phyloP scores from a whole-genome alignment of 2,888 invertebrate species.

The Hirtodrosophila trivittata region DNA sequence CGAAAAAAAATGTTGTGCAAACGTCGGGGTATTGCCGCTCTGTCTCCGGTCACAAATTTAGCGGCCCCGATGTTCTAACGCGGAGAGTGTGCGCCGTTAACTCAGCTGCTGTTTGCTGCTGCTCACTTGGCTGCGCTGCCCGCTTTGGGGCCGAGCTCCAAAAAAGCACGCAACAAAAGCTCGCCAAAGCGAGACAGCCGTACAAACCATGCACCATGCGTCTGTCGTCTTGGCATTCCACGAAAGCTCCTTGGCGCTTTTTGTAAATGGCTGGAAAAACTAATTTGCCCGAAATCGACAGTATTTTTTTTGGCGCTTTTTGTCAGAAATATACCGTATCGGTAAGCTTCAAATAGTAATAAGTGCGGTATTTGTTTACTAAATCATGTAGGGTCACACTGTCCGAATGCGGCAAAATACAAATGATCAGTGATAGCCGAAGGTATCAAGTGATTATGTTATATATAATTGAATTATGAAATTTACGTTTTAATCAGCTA shows the following conservation, averaged over 20 bases:
- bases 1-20: conserved; percentile 53
- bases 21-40: conserved; percentile 42
- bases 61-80: conserved; percentile 61
- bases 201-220: conserved; percentile 9
- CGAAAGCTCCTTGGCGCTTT: not conserved
- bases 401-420: not conserved
- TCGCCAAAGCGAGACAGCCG: conserved; percentile 39
- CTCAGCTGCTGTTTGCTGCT: conserved; percentile 59
- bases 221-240: not conserved
- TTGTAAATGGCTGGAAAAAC: not conserved
- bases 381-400: conserved; percentile 6
- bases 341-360: no score
- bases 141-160: conserved; percentile 58
- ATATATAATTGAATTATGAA: no score
- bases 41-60: conserved; percentile 49
- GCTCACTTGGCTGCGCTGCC: conserved; percentile 53
- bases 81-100: conserved; percentile 62
- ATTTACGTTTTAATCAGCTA: conserved; percentile 32
- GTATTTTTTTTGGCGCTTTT: no score
- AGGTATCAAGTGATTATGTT: no score
- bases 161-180: conserved; percentile 57
- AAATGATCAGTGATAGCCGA: conserved; percentile 1
- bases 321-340: no score
- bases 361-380: not conserved
- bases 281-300: no score